Evolutionary conservation across 2,113 vertebrate species (phyloP), one percentile per base, ranked within the genome.

Genomic region (Gasterosteus aculeatus): DNA sequence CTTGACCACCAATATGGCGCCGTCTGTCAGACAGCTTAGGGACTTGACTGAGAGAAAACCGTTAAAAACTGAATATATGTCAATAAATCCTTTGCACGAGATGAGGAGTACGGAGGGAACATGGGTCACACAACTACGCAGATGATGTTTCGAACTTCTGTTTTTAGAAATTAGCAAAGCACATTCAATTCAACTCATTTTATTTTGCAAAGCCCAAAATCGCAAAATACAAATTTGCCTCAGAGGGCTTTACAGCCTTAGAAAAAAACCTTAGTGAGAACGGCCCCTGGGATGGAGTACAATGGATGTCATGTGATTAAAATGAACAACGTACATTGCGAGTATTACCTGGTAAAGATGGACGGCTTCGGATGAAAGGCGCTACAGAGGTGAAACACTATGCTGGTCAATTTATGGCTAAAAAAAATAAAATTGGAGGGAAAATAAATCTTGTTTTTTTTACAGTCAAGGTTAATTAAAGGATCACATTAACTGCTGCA

Each of bases 1-100:
- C 72, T 46, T 66, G 65, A 66, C 26, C 68, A 46, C 67, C 66
- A 69, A 59, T 61, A 74, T 38, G 57, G 12, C 58, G 78, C 57
- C 15, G 38, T 26, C 63, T 57, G 56, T 60, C 51, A 10, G 44
- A 42, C 6, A 16, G 58, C 22, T 64, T 16, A 3, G 35, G 10
- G 51, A 72, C 35, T 69, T 66, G 42, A 66, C 33, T 46, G 72
- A 71, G 51, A 29, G 19, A 47, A 57, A 56, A 51, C 12, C 26
- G n/a, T 67, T 65, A 26, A 63, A 41, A 63, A 44, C 61, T 44
- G 4, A 68, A 77, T 47, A 64, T 44, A 39, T 51, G 69, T 71
- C 19, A 54, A 49, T 44, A 63, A 67, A 77, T 53, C 10, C 14
- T 62, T 58, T 38, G 5, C 33, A 47, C 16, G 51, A 59, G 22